Base-by-base conservation (phyloP, 2,888 invertebrate genomes). In the Chalcosyrphus nemorum region DNA sequence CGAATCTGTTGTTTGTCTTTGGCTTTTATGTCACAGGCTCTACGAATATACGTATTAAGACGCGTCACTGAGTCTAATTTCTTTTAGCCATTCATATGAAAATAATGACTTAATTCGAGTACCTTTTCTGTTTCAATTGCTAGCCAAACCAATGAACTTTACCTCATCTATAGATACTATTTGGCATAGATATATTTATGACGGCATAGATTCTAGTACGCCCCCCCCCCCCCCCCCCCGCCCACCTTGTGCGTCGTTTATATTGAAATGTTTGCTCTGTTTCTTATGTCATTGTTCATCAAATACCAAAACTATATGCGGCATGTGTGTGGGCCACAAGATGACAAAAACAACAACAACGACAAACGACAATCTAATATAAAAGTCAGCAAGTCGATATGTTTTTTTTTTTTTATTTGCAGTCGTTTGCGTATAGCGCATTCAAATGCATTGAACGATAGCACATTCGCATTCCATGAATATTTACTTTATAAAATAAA, bases 401-500 rank as follows among this genome's bases (percentile, higher is more conserved):
- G n/a, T n/a, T n/a, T n/a, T n/a, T n/a, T n/a, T 41, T 0, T 2
- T 35, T 24, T 56, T 56, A 38, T 56, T 56, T 56, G 32, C 56
- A 56, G 56, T 5, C 35, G 17, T 56, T 19, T 19, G 15, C 19
- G 56, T 56, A 4, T 56, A 4, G 11, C 29, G 15, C 35, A 56
- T 56, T 56, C 35, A 56, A 56, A 56, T 56, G 29, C 56, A 56
- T 35, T 13, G 35, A 17, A 19, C 32, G 17, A 19, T 19, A 32
- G 24, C 24, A 35, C 35, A n/a, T n/a, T n/a, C n/a, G 35, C 56
- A 56, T 29, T 29, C 50, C 50, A 27, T 66, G 52, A 52, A 66
- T 66, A 66, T 66, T 66, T 66, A 38, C 52, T 68, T 21, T 41
- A 4, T 3, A 57, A 29, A 43, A 43, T 56, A 68, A 56, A 56